These are phyloP conservation scores for Hydractinia symbiolongicarpus DNA, from an alignment of 30 jellyfish, hydroid and myxozoan species.

Conservation along the genomic window DNA sequence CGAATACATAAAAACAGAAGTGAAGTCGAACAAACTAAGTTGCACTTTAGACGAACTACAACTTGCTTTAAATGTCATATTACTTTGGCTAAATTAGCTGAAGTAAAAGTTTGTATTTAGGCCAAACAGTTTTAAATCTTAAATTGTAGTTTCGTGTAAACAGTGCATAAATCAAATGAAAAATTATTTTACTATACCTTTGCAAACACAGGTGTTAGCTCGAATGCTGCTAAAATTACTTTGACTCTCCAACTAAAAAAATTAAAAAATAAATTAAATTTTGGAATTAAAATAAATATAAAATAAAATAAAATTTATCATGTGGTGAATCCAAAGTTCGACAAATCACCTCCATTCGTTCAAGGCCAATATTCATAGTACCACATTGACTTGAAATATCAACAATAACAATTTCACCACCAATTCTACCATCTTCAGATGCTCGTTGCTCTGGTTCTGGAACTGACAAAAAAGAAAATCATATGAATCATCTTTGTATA, in stretches of 20 bases:
- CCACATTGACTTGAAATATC: constrained; percentile 97
- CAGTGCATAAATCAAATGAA: too few species aligned
- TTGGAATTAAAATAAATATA: neutral
- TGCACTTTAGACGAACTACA: too few species aligned
- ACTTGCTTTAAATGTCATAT: too few species aligned
- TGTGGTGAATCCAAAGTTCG: neutral
- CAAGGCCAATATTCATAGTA: constrained; percentile 75
- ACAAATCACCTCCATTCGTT: constrained; percentile 82
- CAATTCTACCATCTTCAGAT: constrained; percentile 86
- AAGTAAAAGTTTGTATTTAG: too few species aligned
- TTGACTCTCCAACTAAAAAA: constrained; percentile 82
- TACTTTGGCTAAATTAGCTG: too few species aligned
- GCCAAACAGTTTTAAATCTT: too few species aligned
- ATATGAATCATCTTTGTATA: too few species aligned
- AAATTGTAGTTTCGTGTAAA: too few species aligned
- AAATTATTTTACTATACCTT: constrained; percentile 33
- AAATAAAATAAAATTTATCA: neutral
- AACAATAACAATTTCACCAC: constrained; percentile 70
- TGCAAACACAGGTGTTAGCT: constrained; percentile 94
- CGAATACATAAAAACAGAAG: too few species aligned
- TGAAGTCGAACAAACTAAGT: too few species aligned
- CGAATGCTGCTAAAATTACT: constrained; percentile 96
- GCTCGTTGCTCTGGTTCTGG: constrained; percentile 74
- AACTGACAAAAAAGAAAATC: neutral
- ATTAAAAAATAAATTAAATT: neutral